phyloP scores from a whole-genome alignment of 2,888 invertebrate genomes.

The Choreutis nemorana region DNA sequence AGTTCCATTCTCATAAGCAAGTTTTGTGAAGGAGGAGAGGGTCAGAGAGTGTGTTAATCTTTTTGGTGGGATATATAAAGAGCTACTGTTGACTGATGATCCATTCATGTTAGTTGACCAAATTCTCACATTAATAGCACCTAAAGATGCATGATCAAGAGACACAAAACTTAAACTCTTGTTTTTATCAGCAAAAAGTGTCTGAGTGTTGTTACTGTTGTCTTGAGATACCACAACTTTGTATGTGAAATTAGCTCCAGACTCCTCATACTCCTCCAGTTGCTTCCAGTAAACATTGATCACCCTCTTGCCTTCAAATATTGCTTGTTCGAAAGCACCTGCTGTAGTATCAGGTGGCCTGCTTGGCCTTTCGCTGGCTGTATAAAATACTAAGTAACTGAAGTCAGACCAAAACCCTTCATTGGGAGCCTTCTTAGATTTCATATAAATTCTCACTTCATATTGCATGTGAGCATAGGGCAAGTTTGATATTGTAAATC shows the following conservation, averaged over 20 bases:
- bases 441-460: slow-evolving; percentile 75
- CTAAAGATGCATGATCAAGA: slow-evolving; percentile 56
- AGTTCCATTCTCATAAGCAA: slow-evolving; percentile 73
- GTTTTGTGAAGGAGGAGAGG: slow-evolving; percentile 71
- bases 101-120: slow-evolving; percentile 70
- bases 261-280: slow-evolving; percentile 71
- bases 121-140: slow-evolving; percentile 59
- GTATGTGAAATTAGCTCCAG: slow-evolving; percentile 79
- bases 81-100: slow-evolving; percentile 60
- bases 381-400: slow-evolving; percentile 67
- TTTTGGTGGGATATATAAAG: slow-evolving; percentile 68
- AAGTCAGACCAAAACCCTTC: slow-evolving; percentile 78
- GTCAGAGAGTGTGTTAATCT: slow-evolving; percentile 49
- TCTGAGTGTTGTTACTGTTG: slow-evolving; percentile 25
- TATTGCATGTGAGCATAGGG: slow-evolving; percentile 74
- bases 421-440: slow-evolving; percentile 55
- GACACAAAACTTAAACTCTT: slow-evolving; percentile 69
- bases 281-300: slow-evolving; percentile 83
- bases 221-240: slow-evolving; percentile 51
- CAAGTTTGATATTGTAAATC: slow-evolving; percentile 58
- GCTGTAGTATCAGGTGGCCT: slow-evolving; percentile 74
- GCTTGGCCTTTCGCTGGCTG: slow-evolving; percentile 67
- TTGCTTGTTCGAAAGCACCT: slow-evolving; percentile 76
- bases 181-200: slow-evolving; percentile 51
- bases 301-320: slow-evolving; percentile 59